phyloP scores from a whole-genome alignment of 2,888 invertebrate species.

The Idaea biselata region DNA sequence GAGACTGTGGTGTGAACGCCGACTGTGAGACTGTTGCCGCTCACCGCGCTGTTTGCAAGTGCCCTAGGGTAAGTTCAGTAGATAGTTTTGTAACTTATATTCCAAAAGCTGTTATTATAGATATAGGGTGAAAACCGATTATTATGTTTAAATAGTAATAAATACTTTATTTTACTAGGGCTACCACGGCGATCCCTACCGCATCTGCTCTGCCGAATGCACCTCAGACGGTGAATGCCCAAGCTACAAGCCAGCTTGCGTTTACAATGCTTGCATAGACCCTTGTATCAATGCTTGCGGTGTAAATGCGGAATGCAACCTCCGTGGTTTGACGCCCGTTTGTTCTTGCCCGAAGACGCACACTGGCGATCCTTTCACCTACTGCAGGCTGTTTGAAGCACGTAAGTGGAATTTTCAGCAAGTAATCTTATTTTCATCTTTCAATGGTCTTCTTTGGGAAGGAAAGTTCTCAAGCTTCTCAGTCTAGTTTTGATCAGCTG shows the following conservation, averaged over 20 bases:
- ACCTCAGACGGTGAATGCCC: slow-evolving; percentile 90
- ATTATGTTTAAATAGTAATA: neutral
- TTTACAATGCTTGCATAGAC: slow-evolving; percentile 90
- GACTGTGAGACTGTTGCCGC: slow-evolving; percentile 87
- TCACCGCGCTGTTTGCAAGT: slow-evolving; percentile 89
- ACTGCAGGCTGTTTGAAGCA: slow-evolving; percentile 90
- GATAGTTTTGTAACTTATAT: slow-evolving; percentile 4
- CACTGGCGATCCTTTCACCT: slow-evolving; percentile 92
- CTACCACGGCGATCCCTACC: slow-evolving; percentile 88
- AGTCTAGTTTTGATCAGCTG: neutral
- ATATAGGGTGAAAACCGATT: too few species aligned
- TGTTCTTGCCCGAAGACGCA: slow-evolving; percentile 93
- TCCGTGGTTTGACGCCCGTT: slow-evolving; percentile 89
- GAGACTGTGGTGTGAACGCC: slow-evolving; percentile 88
- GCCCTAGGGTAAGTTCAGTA: slow-evolving; percentile 82
- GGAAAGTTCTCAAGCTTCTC: neutral
- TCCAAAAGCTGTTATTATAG: too few species aligned
- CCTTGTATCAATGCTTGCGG: slow-evolving; percentile 92
- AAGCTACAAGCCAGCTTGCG: slow-evolving; percentile 87
- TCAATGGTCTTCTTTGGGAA: neutral
- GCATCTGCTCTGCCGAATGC: slow-evolving; percentile 90
- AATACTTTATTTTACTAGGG: slow-evolving; percentile 69
- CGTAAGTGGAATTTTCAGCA: slow-evolving; percentile 77
- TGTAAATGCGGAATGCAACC: slow-evolving; percentile 88
- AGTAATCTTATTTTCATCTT: neutral